These are phyloP conservation scores for Papio anubis DNA, from an alignment of 2,113 vertebrate species.

Conservation along the genomic window DNA sequence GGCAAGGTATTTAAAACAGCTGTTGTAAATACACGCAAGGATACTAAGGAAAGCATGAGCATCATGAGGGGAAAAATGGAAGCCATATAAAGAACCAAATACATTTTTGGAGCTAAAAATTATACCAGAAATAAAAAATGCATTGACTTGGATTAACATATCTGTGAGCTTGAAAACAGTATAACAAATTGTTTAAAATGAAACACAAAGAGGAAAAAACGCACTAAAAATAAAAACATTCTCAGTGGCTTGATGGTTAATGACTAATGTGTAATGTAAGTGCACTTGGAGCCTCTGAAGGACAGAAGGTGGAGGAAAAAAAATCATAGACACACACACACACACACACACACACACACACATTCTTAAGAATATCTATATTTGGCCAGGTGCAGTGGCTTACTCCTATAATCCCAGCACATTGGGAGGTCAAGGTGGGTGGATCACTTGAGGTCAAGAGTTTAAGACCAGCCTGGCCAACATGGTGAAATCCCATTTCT, in stretches of 20 bases:
- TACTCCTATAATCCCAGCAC: too few relatives aligned
- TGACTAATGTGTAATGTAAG: not conserved
- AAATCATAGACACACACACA: not conserved
- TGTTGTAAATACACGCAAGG: not conserved
- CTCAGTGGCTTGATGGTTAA: not conserved
- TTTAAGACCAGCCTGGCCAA: too few relatives aligned
- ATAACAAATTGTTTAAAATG: not conserved
- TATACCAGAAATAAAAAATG: not conserved
- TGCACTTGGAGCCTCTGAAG: not conserved
- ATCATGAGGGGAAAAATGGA: not conserved
- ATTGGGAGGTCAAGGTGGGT: too few relatives aligned
- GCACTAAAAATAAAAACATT: not conserved
- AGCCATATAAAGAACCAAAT: not conserved
- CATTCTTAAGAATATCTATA: too few relatives aligned
- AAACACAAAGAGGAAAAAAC: not conserved
- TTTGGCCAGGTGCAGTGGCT: too few relatives aligned
- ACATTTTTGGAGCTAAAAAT: not conserved
- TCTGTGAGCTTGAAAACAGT: not conserved
- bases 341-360: too few relatives aligned
- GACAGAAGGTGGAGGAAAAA: not conserved
- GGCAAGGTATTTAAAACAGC: not conserved
- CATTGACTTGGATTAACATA: not conserved
- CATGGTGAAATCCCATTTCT: too few relatives aligned
- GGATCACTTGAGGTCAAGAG: too few relatives aligned
- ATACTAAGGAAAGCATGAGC: not conserved